Percentiles rank a stretch among this genome's conserved stretches.
Evolutionary conservation across 2,113 vertebrate genomes (phyloP).

Genomic region (Alectura lathami): DNA sequence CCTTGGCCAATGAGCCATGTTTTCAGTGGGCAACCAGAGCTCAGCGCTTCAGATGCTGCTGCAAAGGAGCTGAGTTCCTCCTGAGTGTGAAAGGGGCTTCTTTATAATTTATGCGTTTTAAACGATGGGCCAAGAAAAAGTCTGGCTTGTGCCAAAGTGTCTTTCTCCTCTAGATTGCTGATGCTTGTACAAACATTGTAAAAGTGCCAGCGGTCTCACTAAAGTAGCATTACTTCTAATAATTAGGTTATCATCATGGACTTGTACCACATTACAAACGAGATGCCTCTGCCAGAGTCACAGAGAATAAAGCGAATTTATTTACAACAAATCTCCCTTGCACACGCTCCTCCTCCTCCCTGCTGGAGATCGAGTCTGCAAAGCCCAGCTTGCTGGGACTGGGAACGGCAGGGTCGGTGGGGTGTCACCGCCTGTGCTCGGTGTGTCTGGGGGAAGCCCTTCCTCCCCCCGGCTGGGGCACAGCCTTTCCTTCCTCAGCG

Average conservation of each 20-base stretch:
- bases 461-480: background rate
- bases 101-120: conserved; percentile 94
- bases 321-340: conserved; percentile 24
- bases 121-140: conserved; percentile 87
- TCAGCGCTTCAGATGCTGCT: conserved; percentile 80
- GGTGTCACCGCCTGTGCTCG: background rate
- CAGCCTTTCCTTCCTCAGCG: background rate
- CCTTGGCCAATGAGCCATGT: background rate
- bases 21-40: conserved; percentile 57
- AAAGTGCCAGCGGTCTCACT: conserved; percentile 2
- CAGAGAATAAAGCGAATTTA: conserved; percentile 28
- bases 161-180: conserved; percentile 62
- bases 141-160: conserved; percentile 77
- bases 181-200: conserved; percentile 54
- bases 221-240: conserved; percentile 50
- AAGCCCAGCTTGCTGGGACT: background rate
- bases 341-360: background rate
- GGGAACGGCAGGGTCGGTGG: background rate
- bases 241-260: conserved; percentile 30
- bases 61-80: conserved; percentile 83
- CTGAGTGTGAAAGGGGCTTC: conserved; percentile 83
- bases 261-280: background rate
- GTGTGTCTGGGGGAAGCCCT: too few species aligned
- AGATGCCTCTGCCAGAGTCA: background rate
- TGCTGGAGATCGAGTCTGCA: background rate